Evolutionary conservation across 2,888 invertebrate genomes (phyloP).

Genomic region (Tanypteryx hageni): DNA sequence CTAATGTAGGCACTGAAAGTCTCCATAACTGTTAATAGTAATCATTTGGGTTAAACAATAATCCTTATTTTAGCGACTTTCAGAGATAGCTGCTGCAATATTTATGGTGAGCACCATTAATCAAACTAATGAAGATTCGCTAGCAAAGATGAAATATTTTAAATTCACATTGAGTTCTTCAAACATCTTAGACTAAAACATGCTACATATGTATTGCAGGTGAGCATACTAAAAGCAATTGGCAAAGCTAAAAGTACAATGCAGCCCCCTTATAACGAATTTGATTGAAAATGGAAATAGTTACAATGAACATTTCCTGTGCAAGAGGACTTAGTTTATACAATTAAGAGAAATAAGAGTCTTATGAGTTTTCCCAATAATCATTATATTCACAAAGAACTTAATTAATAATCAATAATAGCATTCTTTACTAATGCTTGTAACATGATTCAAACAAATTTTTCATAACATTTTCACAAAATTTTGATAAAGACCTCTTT

Average conservation of each 20-base stretch:
- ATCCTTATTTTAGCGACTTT: too few species aligned
- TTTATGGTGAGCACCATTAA: not conserved
- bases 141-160: not conserved
- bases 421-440: too few species aligned
- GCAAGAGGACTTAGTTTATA: too few species aligned
- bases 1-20: not conserved
- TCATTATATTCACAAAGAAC: too few species aligned
- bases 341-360: too few species aligned
- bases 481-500: too few species aligned
- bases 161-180: not conserved
- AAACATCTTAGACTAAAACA: constrained; percentile 36
- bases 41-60: not conserved
- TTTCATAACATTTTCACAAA: too few species aligned
- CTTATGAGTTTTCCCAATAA: too few species aligned
- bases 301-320: not conserved
- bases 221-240: constrained; percentile 59
- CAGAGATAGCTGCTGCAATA: too few species aligned
- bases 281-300: constrained; percentile 20
- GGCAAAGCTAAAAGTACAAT: constrained; percentile 47
- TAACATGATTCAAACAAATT: too few species aligned
- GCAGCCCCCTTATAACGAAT: constrained; percentile 63
- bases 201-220: constrained; percentile 36
- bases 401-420: too few species aligned
- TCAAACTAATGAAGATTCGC: not conserved
- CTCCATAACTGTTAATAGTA: not conserved